phyloP scores from a whole-genome alignment of 2,888 invertebrate genomes.

The Drosophila dives region DNA sequence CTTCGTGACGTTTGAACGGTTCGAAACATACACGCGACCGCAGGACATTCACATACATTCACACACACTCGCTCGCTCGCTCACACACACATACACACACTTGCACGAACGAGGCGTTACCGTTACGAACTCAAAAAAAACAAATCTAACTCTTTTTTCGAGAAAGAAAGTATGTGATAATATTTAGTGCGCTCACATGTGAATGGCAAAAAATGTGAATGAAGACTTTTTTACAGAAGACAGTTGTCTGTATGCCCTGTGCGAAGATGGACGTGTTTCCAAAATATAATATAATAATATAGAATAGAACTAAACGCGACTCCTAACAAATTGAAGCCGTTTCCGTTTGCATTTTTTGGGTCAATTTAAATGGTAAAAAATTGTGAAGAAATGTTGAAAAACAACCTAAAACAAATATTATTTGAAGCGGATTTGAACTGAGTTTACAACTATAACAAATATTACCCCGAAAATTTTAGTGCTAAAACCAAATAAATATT shows the following conservation, averaged over 20 bases:
- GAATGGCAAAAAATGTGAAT: constrained; percentile 44
- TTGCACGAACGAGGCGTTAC: constrained; percentile 26
- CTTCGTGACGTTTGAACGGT: constrained; percentile 85
- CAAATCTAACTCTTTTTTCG: constrained; percentile 56
- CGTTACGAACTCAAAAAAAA: constrained; percentile 43
- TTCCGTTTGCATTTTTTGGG: neutral
- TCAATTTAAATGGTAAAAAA: constrained; percentile 17
- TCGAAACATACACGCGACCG: constrained; percentile 83
- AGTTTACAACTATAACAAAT: neutral
- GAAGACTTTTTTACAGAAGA: constrained; percentile 14
- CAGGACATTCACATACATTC: constrained; percentile 43
- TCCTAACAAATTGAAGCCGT: neutral
- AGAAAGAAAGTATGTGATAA: constrained; percentile 39
- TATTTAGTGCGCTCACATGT: constrained; percentile 47
- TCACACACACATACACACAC: constrained; percentile 25
- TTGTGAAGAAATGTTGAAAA: neutral
- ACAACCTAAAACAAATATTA: neutral
- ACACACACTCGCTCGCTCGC: constrained; percentile 9
- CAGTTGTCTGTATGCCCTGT: constrained; percentile 52
- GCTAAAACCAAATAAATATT: neutral
- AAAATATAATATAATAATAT: constrained; percentile 5
- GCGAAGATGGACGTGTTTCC: constrained; percentile 47
- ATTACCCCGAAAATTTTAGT: neutral
- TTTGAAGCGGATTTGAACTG: neutral
- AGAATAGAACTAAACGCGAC: neutral